Base-by-base conservation (phyloP, 2,797 vertebrate genomes). In the Gymnothorax reevesii region DNA sequence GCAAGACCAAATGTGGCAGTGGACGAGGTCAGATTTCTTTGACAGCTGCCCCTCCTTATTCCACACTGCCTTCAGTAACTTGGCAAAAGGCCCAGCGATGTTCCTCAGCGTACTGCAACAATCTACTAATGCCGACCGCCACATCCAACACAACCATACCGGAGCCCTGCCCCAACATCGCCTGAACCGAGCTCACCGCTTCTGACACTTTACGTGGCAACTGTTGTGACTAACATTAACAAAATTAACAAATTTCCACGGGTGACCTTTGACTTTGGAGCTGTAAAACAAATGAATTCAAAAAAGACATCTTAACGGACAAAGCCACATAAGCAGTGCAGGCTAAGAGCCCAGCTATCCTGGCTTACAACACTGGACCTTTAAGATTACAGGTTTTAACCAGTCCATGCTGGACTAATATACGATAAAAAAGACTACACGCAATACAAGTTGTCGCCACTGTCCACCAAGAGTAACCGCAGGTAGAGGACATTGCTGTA, bases 301-400 rank as follows among this genome's bases (percentile, higher is more conserved):
- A 96, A 89, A 89, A 95, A 96, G 92, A 97, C 96, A 97, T 96
- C 95, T 25, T 80, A 96, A 97, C 96, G 94, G 91, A 94, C 89
- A 92, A 91, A 88, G 33, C 20, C 12, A 3, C 15, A 80, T n/a
- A 22, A 55, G 55, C 17, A 80, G 17, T 10, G 52, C 77, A 54
- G 77, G 77, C 95, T 87, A 92, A 91, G 92, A 91, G 90, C 93
- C 93, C 84, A 73, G 82, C 15, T 22, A 17, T 87, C 86, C 90
- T 77, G 77, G 77, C 33, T 42, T 12, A 96, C 94, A 91, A 94
- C 90, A 92, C 92, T 88, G 77, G 20, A 80, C 49, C 17, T 22
- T 55, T 33, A 12, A 54, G 22, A 80, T 15, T 17, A 80, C 77
- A 80, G 49, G 73, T 42, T 80, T n/a, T 54, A 17, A 80, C 77